phyloP scores from a whole-genome alignment of 2,888 invertebrate genomes.

The Athalia cordata region DNA sequence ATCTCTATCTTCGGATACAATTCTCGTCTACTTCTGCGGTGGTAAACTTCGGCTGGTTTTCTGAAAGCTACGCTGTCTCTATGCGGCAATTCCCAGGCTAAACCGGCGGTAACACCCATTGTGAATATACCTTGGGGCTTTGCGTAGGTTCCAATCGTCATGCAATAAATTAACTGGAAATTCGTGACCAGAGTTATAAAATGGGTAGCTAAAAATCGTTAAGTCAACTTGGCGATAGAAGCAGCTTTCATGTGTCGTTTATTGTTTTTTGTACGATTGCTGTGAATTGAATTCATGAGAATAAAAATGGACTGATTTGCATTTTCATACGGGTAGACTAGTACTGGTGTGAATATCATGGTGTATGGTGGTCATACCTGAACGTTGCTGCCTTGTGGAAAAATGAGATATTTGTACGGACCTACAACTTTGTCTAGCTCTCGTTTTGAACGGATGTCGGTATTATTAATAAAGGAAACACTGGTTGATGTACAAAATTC shows the following conservation, averaged over 20 bases:
- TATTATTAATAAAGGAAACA: slow-evolving; percentile 31
- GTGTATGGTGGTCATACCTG: slow-evolving; percentile 70
- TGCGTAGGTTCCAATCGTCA: slow-evolving; percentile 76
- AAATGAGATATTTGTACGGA: slow-evolving; percentile 76
- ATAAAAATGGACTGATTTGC: too few species aligned
- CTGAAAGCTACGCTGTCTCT: slow-evolving; percentile 71
- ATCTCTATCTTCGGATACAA: slow-evolving; percentile 79
- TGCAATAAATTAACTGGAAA: slow-evolving; percentile 77
- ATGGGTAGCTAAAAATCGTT: neutral
- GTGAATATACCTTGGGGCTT: slow-evolving; percentile 78
- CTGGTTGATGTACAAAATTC: slow-evolving; percentile 20
- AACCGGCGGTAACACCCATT: slow-evolving; percentile 83
- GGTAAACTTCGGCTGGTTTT: slow-evolving; percentile 74
- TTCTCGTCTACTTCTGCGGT: slow-evolving; percentile 79
- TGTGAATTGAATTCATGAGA: neutral
- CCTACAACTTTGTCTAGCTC: slow-evolving; percentile 67
- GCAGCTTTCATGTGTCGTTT: too few species aligned
- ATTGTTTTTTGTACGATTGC: neutral
- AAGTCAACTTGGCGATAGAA: neutral
- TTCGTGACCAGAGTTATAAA: neutral
- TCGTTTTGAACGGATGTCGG: slow-evolving; percentile 41
- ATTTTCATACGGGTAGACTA: neutral
- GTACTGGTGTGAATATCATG: neutral
- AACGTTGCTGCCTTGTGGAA: slow-evolving; percentile 79
- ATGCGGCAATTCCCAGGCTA: slow-evolving; percentile 86